Conservation (phyloP, 2,113 vertebrate genomes). For the Python bivittatus region DNA sequence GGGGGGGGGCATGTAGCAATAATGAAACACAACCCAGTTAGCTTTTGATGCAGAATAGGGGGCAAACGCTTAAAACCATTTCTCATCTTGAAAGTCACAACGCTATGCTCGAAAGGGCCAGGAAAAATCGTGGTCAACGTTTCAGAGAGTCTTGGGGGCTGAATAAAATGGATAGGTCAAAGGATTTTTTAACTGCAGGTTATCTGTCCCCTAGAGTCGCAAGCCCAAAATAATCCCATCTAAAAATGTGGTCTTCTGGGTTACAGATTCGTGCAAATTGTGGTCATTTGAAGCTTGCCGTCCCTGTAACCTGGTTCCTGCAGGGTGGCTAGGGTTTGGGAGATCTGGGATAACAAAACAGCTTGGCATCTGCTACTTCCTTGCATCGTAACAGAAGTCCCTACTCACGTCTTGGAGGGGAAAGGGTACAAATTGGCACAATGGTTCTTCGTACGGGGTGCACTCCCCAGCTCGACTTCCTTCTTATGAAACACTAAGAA, state of each 20-base stretch:
- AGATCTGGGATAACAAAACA: no score
- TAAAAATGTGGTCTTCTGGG: not conserved
- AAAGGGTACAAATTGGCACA: not conserved
- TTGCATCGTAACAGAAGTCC: not conserved
- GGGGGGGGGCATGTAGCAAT: not conserved
- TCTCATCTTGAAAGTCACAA: not conserved
- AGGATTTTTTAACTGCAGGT: no score
- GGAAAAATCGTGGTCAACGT: not conserved
- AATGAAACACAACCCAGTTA: not conserved
- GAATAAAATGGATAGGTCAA: not conserved
- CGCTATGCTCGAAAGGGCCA: not conserved
- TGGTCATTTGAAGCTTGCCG: not conserved
- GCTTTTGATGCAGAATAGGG: not conserved
- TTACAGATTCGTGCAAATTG: not conserved
- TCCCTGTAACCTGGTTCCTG: no score
- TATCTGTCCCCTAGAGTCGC: no score
- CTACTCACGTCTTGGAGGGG: no score
- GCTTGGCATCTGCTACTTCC: not conserved
- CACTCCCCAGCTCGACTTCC: not conserved
- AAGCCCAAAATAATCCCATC: not conserved
- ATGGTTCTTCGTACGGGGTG: not conserved
- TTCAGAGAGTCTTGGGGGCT: not conserved
- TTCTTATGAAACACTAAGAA: not conserved
- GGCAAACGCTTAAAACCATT: not conserved
- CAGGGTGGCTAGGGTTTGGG: no score